Percentiles rank a stretch among this genome's conserved stretches.
Evolutionary conservation across 2,888 invertebrate species (phyloP).

Genomic region (Dioctria rufipes): DNA sequence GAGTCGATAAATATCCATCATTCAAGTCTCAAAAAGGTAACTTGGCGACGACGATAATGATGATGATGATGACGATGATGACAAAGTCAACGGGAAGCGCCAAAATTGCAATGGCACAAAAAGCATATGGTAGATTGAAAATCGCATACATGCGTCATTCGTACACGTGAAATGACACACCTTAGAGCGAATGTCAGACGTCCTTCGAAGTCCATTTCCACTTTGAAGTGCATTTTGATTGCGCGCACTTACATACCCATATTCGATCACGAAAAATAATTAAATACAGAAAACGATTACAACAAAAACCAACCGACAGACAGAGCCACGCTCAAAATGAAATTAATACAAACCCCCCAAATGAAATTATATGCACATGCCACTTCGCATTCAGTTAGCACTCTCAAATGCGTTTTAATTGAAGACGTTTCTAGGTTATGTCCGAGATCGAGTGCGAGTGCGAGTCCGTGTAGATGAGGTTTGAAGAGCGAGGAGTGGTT

Average conservation of each 20-base stretch:
- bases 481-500: too few species aligned
- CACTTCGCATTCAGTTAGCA: constrained; percentile 38
- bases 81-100: not conserved
- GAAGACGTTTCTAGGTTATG: constrained; percentile 16
- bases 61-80: too few species aligned
- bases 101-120: constrained; percentile 18
- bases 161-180: constrained; percentile 11
- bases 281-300: not conserved
- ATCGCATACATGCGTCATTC: not conserved
- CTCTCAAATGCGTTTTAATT: constrained; percentile 33
- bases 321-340: constrained; percentile 1
- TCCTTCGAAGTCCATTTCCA: not conserved
- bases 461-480: not conserved
- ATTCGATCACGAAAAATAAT: too few species aligned
- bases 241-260: not conserved
- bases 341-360: constrained; percentile 1
- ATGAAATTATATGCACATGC: not conserved
- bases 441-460: not conserved
- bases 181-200: not conserved
- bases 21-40: constrained; percentile 14
- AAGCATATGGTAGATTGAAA: not conserved
- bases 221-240: not conserved
- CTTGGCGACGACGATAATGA: not conserved
- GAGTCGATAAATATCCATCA: constrained; percentile 24
- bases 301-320: not conserved